Percentiles rank a stretch among this genome's conserved stretches.
Conservation (phyloP, 2,888 invertebrate genomes). For the Drosophila macrospina region DNA sequence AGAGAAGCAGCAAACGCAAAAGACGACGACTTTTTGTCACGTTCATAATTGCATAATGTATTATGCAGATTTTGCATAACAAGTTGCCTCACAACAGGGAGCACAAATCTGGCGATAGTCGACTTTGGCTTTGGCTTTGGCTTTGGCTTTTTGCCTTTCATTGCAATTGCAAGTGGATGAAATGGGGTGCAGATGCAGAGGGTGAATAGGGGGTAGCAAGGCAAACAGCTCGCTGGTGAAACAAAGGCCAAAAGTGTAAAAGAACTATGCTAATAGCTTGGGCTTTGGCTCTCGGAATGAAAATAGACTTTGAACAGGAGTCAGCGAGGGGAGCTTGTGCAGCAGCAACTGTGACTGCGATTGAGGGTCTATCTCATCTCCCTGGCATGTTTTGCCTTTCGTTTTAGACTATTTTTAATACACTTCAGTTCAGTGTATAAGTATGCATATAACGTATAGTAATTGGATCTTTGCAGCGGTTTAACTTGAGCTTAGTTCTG, state of each 20-base stretch:
- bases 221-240: conserved; percentile 55
- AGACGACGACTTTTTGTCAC: conserved; percentile 66
- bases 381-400: not conserved
- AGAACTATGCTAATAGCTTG: conserved; percentile 75
- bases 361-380: not conserved
- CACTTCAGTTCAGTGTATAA: conserved; percentile 3
- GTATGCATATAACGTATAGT: conserved; percentile 14
- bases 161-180: conserved; percentile 24
- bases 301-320: conserved; percentile 4
- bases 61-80: conserved; percentile 79
- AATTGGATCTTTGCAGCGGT: conserved; percentile 36
- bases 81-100: conserved; percentile 60
- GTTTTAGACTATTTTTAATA: not conserved
- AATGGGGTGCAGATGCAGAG: not conserved
- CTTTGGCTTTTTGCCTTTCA: conserved; percentile 25
- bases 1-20: conserved; percentile 22
- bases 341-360: not conserved
- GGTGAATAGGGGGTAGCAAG: not conserved
- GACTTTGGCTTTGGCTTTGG: conserved; percentile 38
- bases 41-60: conserved; percentile 79
- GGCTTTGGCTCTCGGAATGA: conserved; percentile 9
- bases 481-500: conserved; percentile 30
- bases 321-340: not conserved
- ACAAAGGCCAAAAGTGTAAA: conserved; percentile 65
- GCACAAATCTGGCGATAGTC: conserved; percentile 54